phyloP scores from a whole-genome alignment of 2,113 vertebrate species.

The Tympanuchus pallidicinctus region DNA sequence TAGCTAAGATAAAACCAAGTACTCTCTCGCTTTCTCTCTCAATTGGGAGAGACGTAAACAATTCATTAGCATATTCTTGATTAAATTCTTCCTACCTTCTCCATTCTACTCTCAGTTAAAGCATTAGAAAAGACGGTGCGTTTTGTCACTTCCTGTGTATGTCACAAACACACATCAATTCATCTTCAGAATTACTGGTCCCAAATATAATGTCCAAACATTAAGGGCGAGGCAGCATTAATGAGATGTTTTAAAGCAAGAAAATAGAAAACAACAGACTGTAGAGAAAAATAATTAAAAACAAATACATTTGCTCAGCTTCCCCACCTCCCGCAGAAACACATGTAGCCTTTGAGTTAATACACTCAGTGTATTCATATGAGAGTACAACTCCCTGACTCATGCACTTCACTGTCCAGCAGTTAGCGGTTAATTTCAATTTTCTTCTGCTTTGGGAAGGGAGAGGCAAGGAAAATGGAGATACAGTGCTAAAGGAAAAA shows the following conservation, averaged over 20 bases:
- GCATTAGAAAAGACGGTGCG: background rate
- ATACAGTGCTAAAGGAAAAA: background rate
- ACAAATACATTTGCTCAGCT: background rate
- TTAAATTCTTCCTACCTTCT: background rate
- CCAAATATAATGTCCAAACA: background rate
- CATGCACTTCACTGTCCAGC: background rate
- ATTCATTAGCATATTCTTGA: background rate
- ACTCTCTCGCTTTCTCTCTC: background rate
- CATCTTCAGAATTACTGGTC: background rate
- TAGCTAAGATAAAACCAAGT: background rate
- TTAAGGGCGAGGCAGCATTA: background rate
- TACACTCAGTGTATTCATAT: background rate
- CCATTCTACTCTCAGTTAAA: background rate
- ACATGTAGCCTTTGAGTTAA: background rate
- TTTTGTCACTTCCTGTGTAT: background rate
- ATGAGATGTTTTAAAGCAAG: background rate
- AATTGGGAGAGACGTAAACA: background rate
- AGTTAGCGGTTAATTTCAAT: background rate
- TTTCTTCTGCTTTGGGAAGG: background rate
- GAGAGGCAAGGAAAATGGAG: background rate
- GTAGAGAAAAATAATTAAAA: background rate
- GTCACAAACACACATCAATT: background rate
- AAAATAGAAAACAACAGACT: background rate
- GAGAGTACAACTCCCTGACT: background rate
- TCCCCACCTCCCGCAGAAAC: accelerated